These are phyloP conservation scores for Alectoris magna DNA, from an alignment of 2,797 vertebrate species.

Conservation along the genomic window DNA sequence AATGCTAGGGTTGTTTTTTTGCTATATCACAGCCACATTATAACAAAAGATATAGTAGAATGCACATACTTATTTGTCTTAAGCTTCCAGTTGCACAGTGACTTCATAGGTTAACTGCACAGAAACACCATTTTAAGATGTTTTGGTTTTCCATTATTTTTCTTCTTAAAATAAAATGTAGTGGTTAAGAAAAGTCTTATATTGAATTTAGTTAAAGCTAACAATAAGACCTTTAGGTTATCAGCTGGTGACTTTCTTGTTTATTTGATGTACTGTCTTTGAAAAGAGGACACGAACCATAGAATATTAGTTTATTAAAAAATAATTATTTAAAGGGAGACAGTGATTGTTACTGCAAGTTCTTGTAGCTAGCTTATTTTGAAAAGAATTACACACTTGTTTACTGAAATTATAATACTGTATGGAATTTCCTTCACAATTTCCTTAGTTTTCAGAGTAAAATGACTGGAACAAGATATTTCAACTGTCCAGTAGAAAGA, in stretches of 20 bases:
- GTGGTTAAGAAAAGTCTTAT: background rate
- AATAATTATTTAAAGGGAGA: background rate
- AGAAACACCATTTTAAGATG: background rate
- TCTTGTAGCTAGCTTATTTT: background rate
- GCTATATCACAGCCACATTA: background rate
- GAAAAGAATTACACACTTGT: accelerated
- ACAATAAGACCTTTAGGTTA: background rate
- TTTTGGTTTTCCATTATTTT: background rate
- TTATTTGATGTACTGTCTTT: background rate
- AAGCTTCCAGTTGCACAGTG: accelerated
- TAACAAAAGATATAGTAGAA: background rate
- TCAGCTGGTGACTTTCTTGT: background rate
- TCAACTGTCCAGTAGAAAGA: background rate
- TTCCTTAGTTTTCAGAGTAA: background rate
- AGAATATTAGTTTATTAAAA: accelerated
- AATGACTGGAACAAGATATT: background rate
- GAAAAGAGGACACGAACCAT: background rate
- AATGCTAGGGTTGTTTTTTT: background rate
- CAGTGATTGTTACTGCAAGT: background rate
- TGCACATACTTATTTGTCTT: background rate
- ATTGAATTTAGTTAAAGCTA: background rate
- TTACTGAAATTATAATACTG: background rate
- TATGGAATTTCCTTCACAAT: background rate
- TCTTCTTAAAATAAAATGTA: background rate
- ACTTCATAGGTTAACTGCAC: background rate